Evolutionary conservation across 2,888 invertebrate genomes (phyloP), one percentile per base, ranked within the genome.

Genomic region (Aleiodes alternator): DNA sequence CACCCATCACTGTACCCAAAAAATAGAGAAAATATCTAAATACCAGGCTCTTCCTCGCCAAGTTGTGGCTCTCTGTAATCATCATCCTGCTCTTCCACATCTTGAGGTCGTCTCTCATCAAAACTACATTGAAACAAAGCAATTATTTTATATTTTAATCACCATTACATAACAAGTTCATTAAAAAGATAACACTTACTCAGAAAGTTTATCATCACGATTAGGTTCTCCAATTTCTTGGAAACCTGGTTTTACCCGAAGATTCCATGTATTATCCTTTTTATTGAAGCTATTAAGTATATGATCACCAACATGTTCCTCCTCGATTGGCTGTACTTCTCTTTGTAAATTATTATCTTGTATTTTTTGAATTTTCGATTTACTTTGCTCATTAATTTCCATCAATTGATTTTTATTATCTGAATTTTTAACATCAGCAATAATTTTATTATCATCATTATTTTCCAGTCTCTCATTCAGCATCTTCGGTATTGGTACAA

Each of bases 191-290:
- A 57, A 68, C 51, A 76, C 82, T 81, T 69, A 87, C 88, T 84
- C 86, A 51, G 83, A 80, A 29, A 85, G 77, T 77, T 84, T 85
- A 59, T 82, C 87, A 14, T 85, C 79, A 59, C 86, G 84, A 82
- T 87, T 87, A 3, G 83, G 83, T 70, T 86, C 89, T 2, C 89
- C 89, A 55, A 89, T 82, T 78, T 89, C 89, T 57, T 89, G 89
- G 48, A 88, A 83, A 8, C 88, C 87, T 4, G 82, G 82, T 57
- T 81, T 79, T 12, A 82, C 83, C 66, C 82, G 43, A n/a, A 48
- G 82, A 69, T 83, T 80, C 85, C 84, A 84, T 57, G 77, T 78
- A 59, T 83, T 83, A 29, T 79, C 79, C 50, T 80, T 77, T 12
- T 79, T 76, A 14, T 81, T 82, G 4, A 81, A 76, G 9, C 79